Conservation (phyloP, 2,113 vertebrate species). For the Micronycteris hirsuta region DNA sequence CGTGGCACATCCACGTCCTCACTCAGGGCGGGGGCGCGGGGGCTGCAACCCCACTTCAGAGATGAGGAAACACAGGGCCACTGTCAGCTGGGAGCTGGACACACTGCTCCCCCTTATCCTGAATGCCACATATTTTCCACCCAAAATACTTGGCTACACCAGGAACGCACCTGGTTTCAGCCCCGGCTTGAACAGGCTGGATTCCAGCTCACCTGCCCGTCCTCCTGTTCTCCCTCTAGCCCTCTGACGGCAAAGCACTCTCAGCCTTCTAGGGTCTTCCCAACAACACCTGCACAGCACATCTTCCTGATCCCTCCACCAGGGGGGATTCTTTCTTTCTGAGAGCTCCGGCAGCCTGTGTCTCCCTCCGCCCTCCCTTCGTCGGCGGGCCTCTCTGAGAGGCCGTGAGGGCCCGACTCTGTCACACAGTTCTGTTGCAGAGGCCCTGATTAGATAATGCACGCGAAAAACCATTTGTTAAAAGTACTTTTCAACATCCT, state of each 20-base stretch:
- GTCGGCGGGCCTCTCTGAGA: background rate
- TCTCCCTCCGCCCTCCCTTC: background rate
- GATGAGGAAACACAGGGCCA: background rate
- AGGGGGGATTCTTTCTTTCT: background rate
- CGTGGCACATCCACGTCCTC: background rate
- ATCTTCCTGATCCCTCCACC: too few relatives aligned
- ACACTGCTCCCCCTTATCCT: background rate
- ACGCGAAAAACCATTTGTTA: background rate
- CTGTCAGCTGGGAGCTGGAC: background rate
- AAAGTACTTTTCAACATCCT: background rate
- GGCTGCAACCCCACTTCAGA: background rate
- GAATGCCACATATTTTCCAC: background rate
- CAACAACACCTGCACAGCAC: background rate
- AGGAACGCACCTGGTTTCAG: too few relatives aligned
- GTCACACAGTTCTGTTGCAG: fast-evolving
- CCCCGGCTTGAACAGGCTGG: background rate
- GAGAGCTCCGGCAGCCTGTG: background rate
- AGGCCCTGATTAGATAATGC: background rate
- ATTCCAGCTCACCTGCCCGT: background rate
- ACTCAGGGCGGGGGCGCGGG: fast-evolving
- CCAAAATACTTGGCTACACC: background rate
- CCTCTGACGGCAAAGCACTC: background rate
- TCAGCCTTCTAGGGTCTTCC: background rate
- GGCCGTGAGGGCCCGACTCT: fast-evolving
- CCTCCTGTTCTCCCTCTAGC: background rate